A percentile compares a stretch with the other conserved stretches of the same genome.
phyloP scores from a whole-genome alignment of 1,140 invertebrate species.

The Pseudachorutes palmiensis region DNA sequence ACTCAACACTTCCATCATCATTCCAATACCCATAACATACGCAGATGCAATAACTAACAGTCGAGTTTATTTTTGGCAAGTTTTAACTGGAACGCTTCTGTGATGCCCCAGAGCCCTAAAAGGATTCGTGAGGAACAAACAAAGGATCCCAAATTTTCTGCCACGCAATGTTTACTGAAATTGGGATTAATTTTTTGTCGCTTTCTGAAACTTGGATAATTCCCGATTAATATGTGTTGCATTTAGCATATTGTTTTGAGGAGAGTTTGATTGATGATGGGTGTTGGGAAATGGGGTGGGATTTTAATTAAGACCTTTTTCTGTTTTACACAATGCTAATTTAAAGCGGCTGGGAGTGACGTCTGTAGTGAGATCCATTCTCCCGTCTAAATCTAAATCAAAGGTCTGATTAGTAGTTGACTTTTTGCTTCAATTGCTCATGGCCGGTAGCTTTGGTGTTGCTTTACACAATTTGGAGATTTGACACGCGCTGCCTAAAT shows the following conservation, averaged over 20 bases:
- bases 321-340: conserved; percentile 6
- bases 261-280: conserved; percentile 3
- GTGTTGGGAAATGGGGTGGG: background rate
- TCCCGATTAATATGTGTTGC: background rate
- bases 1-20: conserved; percentile 37
- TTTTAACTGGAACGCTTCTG: background rate
- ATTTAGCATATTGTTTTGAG: background rate
- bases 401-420: conserved; percentile 29
- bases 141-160: no score
- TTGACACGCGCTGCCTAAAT: background rate
- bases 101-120: no score
- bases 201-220: background rate
- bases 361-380: conserved; percentile 27
- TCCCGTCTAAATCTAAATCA: conserved; percentile 37
- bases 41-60: background rate
- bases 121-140: no score
- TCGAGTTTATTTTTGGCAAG: background rate
- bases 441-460: no score
- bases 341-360: conserved; percentile 33
- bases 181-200: no score
- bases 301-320: conserved; percentile 7
- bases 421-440: no score
- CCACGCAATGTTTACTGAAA: no score
- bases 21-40: background rate
- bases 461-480: no score